phyloP scores from a whole-genome alignment of 2,113 vertebrate species.

The Glaucidium brasilianum region DNA sequence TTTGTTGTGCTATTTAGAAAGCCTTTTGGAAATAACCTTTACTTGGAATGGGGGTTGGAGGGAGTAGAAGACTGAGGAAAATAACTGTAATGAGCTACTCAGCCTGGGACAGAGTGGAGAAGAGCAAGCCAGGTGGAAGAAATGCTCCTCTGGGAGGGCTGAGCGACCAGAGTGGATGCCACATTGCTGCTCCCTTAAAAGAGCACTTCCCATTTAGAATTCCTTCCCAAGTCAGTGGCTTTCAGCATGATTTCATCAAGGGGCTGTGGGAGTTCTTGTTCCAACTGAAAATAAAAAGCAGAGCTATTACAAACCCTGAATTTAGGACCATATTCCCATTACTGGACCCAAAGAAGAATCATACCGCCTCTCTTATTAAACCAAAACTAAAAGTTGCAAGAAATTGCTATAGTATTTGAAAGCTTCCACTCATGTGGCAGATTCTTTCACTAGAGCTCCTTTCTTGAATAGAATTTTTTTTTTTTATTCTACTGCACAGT shows the following conservation, averaged over 20 bases:
- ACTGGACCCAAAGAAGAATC: neutral
- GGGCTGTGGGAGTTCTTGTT: neutral
- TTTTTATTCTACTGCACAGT: neutral
- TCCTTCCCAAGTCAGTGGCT: neutral
- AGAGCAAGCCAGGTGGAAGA: neutral
- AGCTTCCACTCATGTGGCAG: neutral
- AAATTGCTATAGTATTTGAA: neutral
- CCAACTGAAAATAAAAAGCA: constrained; percentile 9
- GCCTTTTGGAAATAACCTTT: neutral
- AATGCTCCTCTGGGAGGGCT: neutral
- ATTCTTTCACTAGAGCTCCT: neutral
- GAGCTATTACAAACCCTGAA: neutral
- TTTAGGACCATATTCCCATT: constrained; percentile 4
- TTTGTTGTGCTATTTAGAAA: neutral
- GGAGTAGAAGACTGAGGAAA: neutral
- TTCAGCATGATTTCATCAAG: neutral
- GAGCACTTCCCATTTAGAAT: neutral
- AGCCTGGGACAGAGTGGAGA: neutral
- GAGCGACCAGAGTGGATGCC: neutral
- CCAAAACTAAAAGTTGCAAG: neutral
- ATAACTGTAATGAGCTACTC: neutral
- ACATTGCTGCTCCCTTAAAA: neutral
- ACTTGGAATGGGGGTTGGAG: neutral
- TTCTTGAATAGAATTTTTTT: neutral
- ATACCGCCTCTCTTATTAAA: neutral